Conservation (phyloP, 2,113 vertebrate genomes). For the Ctenomys sociabilis region DNA sequence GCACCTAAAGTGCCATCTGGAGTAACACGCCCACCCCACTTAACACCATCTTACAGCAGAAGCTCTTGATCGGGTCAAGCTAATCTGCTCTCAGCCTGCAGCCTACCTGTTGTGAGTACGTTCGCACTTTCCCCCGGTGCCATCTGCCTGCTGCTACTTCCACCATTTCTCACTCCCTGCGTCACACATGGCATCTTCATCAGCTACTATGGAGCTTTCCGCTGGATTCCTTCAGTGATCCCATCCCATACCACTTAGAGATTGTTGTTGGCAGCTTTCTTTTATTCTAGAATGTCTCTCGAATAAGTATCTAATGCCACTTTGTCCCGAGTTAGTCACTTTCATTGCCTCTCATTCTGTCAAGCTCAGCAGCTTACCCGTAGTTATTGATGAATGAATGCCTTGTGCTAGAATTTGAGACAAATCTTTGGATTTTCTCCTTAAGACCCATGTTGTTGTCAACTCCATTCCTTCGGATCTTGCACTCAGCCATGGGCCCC, state of each 20-base stretch:
- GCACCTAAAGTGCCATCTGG: background rate
- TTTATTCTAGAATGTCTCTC: conserved; percentile 7
- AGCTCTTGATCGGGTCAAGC: background rate
- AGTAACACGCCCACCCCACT: background rate
- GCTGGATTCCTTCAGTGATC: background rate
- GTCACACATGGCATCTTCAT: background rate
- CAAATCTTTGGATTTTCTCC: conserved; percentile 69
- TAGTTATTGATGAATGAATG: background rate
- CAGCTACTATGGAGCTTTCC: background rate
- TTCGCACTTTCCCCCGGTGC: background rate
- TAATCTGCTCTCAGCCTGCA: background rate
- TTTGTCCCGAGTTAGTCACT: background rate
- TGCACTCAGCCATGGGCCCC: conserved; percentile 81
- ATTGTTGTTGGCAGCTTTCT: background rate
- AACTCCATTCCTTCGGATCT: conserved; percentile 87
- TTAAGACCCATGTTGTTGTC: conserved; percentile 90
- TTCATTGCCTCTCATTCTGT: background rate
- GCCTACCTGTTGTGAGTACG: background rate
- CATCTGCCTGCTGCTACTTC: background rate
- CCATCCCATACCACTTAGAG: background rate
- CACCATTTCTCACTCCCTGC: background rate
- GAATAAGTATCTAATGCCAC: background rate
- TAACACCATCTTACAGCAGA: background rate
- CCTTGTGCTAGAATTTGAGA: conserved; percentile 52
- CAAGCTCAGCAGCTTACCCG: background rate